Conservation (phyloP, 2,113 vertebrate species). For the Xenopus laevis region DNA sequence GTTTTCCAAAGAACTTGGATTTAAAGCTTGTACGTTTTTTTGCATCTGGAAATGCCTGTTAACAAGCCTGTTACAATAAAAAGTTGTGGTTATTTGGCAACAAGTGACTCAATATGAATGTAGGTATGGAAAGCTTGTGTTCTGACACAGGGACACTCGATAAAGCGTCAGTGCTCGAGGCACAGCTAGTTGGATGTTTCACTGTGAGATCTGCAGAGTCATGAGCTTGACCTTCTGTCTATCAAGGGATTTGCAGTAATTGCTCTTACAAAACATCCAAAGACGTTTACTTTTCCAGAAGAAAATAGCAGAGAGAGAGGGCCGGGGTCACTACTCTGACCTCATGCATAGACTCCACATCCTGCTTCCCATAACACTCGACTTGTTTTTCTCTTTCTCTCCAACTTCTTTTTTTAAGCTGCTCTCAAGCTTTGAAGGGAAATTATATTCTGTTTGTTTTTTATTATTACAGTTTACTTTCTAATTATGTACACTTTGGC, state of each 20-base stretch:
- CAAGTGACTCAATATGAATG: too few relatives aligned
- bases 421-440: too few relatives aligned
- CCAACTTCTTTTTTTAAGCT: too few relatives aligned
- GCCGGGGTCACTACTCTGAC: conserved; percentile 47
- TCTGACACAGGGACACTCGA: not conserved
- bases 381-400: not conserved
- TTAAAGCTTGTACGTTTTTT: too few relatives aligned
- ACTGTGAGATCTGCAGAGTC: conserved; percentile 15
- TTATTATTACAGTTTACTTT: too few relatives aligned
- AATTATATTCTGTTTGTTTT: too few relatives aligned
- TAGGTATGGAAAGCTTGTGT: not conserved
- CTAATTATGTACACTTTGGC: too few relatives aligned
- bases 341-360: conserved; percentile 49
- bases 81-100: too few relatives aligned
- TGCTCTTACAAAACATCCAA: conserved; percentile 51
- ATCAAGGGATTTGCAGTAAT: conserved; percentile 47
- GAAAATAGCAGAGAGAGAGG: conserved; percentile 52
- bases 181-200: not conserved
- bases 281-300: conserved; percentile 53
- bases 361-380: conserved; percentile 36
- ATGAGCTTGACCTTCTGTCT: conserved; percentile 53
- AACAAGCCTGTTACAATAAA: too few relatives aligned
- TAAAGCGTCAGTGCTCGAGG: not conserved
- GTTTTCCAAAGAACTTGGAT: too few relatives aligned
- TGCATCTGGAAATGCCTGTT: too few relatives aligned